These are phyloP conservation scores for Thera obeliscata DNA, from an alignment of 2,888 invertebrate species.

Conservation along the genomic window DNA sequence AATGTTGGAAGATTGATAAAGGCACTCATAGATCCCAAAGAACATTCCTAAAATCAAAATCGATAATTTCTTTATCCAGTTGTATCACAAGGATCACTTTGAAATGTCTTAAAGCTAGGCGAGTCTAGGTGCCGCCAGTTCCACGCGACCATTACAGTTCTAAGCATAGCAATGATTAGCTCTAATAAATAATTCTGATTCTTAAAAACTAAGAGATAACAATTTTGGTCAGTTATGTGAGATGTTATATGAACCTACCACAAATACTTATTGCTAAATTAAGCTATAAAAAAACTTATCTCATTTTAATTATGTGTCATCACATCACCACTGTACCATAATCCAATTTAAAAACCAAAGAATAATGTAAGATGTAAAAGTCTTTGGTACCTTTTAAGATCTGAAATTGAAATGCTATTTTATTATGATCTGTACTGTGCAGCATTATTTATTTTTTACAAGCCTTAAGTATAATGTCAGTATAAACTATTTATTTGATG, in stretches of 20 bases:
- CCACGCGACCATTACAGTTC: too few species aligned
- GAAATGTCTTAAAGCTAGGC: too few species aligned
- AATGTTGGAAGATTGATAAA: conserved; percentile 36
- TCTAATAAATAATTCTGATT: background rate
- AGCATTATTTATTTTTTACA: conserved; percentile 63
- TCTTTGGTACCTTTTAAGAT: conserved; percentile 49
- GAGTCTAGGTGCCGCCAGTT: too few species aligned
- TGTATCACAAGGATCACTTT: too few species aligned
- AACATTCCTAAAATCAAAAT: too few species aligned
- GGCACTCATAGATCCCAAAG: conserved; percentile 24
- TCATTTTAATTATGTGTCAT: conserved; percentile 12
- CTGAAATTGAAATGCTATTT: conserved; percentile 55
- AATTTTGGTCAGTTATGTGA: background rate
- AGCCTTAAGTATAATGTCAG: conserved; percentile 50
- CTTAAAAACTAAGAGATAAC: background rate
- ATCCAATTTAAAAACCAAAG: conserved; percentile 40
- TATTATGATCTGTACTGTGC: conserved; percentile 54
- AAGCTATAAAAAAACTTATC: conserved; percentile 7
- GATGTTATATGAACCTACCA: conserved; percentile 18
- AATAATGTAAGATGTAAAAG: conserved; percentile 34
- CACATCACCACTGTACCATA: conserved; percentile 16
- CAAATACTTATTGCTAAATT: conserved; percentile 9
- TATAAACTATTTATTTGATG: conserved; percentile 53
- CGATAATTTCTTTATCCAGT: too few species aligned
- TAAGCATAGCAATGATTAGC: too few species aligned